Evolutionary conservation across 2,888 invertebrate species (phyloP).

Genomic region (Andricus curvator): DNA sequence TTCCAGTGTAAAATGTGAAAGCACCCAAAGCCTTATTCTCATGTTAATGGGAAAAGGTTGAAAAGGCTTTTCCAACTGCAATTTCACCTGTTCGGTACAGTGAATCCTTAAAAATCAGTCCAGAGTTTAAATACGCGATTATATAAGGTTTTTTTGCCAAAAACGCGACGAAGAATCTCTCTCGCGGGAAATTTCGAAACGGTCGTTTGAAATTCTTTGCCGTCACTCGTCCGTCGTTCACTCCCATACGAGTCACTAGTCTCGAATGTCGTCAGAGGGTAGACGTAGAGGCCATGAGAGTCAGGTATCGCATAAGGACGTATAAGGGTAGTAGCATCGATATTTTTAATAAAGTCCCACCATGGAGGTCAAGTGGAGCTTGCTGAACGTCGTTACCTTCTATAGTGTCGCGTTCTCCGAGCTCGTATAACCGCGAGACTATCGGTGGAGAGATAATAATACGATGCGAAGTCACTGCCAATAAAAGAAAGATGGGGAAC

Average conservation of each 20-base stretch:
- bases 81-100: background rate
- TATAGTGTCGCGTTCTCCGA: background rate
- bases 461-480: slow-evolving; percentile 57
- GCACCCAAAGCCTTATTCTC: background rate
- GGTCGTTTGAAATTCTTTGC: slow-evolving; percentile 34
- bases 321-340: slow-evolving; percentile 19
- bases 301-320: background rate
- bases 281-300: background rate
- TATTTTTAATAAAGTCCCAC: slow-evolving; percentile 54
- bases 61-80: slow-evolving; percentile 2
- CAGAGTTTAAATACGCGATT: slow-evolving; percentile 18
- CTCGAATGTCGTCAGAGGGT: slow-evolving; percentile 5
- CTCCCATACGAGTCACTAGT: slow-evolving; percentile 16
- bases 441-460: slow-evolving; percentile 55
- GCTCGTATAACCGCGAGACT: slow-evolving; percentile 43
- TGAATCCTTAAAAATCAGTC: slow-evolving; percentile 17
- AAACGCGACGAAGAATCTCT: slow-evolving; percentile 21
- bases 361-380: slow-evolving; percentile 49
- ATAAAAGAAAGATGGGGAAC: slow-evolving; percentile 59
- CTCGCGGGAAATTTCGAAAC: slow-evolving; percentile 36
- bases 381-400: slow-evolving; percentile 50
- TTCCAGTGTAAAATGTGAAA: background rate
- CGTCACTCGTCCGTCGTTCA: slow-evolving; percentile 3
- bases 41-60: slow-evolving; percentile 2
- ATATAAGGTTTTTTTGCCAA: slow-evolving; percentile 14